Conservation (phyloP, 2,797 vertebrate genomes). For the Megaceryle alcyon region DNA sequence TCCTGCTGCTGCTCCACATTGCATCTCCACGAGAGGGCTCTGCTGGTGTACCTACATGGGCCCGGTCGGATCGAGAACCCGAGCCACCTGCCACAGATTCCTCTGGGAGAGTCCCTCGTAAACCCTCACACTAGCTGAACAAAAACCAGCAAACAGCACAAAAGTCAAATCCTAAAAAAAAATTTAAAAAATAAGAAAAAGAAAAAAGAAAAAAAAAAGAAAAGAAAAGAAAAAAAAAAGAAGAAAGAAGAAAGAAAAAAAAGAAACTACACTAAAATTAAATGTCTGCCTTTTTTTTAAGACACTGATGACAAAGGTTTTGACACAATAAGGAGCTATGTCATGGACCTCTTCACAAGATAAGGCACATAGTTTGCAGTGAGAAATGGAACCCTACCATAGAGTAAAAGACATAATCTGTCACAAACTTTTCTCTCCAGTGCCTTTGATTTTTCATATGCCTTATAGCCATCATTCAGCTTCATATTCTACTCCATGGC, state of each 20-base stretch:
- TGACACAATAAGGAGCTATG: neutral
- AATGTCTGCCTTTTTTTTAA: neutral
- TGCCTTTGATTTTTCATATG: neutral
- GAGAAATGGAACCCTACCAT: neutral
- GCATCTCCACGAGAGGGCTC: conserved; percentile 63
- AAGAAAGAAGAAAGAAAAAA: no score
- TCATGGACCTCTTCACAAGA: neutral
- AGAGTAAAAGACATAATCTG: neutral
- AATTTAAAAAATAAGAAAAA: neutral
- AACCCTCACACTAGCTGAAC: rapidly evolving
- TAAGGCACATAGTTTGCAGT: neutral
- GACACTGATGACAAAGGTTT: neutral
- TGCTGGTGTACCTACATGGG: neutral
- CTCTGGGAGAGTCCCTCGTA: rapidly evolving
- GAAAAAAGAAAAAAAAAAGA: rapidly evolving
- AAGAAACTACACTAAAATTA: neutral
- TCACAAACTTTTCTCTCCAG: neutral
- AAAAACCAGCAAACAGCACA: neutral
- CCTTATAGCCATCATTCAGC: neutral
- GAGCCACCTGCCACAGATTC: neutral
- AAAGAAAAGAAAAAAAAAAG: neutral
- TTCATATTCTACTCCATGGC: neutral
- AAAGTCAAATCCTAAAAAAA: neutral
- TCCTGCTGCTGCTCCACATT: neutral
- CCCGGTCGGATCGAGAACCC: rapidly evolving